Evolutionary conservation across 2,888 invertebrate genomes (phyloP), one percentile per base, ranked within the genome.

Genomic region (Coelinius sp.): DNA sequence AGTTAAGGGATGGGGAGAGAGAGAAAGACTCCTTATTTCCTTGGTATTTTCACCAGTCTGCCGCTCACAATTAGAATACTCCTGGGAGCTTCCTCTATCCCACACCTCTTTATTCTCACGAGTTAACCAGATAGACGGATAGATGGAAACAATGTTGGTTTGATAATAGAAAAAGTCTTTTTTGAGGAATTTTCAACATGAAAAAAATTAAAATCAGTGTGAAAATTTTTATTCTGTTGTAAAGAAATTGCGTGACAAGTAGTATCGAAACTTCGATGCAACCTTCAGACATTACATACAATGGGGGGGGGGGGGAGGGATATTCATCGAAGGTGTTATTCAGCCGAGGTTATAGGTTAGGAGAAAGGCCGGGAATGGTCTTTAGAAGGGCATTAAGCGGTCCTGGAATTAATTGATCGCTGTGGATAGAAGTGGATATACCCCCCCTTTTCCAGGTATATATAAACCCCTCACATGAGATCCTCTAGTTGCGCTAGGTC

Each of bases 1-100:
- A 20, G 59, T 59, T 2, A 35, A 20, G 35, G 59, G n/a, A n/a
- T n/a, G n/a, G n/a, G n/a, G n/a, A n/a, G n/a, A n/a, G n/a, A n/a
- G n/a, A n/a, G 35, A 17, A 70, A 70, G 69, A 71, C 65, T 68
- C 70, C 68, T 67, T 67, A 67, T 71, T 73, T 72, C 72, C 79
- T 77, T 77, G 81, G 59, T 86, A 85, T 85, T 85, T 85, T 85
- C 82, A 59, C 52, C 80, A 77, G 78, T 79, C 85, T 84, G 84
- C 85, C 83, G 86, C 81, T 83, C 82, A 84, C 84, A 86, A 86
- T 86, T 86, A 86, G 85, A 85, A 85, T 84, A 81, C 84, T 82
- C 82, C 53, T 46, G 82, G 80, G 82, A 83, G 78, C 78, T 75
- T 35, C 59, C 59, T n/a, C n/a, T 59, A 59, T 59, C 59, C 59